Evolutionary conservation across 1,140 invertebrate genomes (phyloP).

Genomic region (Drosophila mojavensis): DNA sequence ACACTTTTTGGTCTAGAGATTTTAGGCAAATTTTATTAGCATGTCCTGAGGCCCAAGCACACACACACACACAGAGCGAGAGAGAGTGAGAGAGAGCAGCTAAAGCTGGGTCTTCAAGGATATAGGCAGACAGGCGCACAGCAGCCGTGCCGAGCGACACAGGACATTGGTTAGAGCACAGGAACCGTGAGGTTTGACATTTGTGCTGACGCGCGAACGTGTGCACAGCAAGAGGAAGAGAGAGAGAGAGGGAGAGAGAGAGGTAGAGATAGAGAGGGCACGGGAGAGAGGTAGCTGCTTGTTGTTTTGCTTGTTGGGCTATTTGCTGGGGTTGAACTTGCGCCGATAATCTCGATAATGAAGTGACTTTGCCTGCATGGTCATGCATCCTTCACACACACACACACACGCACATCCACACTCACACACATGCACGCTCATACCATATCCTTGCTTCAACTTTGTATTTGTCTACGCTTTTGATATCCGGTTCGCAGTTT

Average conservation of each 20-base stretch:
- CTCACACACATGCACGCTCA: constrained; percentile 1
- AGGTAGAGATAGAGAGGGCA: constrained; percentile 2
- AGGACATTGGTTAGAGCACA: constrained; percentile 12
- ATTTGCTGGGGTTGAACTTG: constrained; percentile 68
- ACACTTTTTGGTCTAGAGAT: constrained; percentile 61
- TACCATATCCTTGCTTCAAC: constrained; percentile 32
- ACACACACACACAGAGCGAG: constrained; percentile 21
- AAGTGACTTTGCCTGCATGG: constrained; percentile 78
- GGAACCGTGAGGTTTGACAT: constrained; percentile 80
- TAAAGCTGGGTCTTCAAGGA: constrained; percentile 55
- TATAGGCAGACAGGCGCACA: constrained; percentile 67
- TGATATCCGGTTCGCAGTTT: constrained; percentile 71
- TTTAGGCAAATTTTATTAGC: constrained; percentile 79
- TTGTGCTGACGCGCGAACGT: constrained; percentile 82
- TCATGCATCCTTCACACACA: constrained; percentile 69
- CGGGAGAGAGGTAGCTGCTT: constrained; percentile 23
- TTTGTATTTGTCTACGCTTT: constrained; percentile 57
- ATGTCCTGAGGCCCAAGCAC: constrained; percentile 59
- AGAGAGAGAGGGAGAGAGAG: constrained; percentile 20
- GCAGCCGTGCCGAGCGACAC: constrained; percentile 38
- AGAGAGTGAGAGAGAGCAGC: not conserved
- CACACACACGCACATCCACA: constrained; percentile 2
- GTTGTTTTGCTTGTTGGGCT: constrained; percentile 52
- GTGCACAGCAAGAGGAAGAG: constrained; percentile 62
- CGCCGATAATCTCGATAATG: constrained; percentile 82